These are phyloP conservation scores for Alcedo atthis DNA, from an alignment of 2,797 vertebrate genomes.

Conservation along the genomic window DNA sequence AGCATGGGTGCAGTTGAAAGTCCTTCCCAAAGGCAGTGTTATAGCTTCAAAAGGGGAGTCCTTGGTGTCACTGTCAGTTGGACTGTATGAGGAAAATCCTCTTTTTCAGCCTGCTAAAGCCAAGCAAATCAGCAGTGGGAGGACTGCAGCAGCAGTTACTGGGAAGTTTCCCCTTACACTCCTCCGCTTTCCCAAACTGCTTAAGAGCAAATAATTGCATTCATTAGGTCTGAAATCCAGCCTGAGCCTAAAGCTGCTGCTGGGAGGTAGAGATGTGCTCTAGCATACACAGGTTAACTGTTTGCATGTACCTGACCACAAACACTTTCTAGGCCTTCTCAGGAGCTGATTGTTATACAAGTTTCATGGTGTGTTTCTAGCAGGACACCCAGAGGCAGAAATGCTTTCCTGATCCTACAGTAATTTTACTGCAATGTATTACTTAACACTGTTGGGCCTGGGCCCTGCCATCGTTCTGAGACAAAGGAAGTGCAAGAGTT, in stretches of 20 bases:
- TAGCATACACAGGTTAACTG: not conserved
- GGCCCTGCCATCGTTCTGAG: not conserved
- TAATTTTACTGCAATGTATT: not conserved
- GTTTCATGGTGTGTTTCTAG: not conserved
- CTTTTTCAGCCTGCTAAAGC: not conserved
- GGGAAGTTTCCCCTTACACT: not conserved
- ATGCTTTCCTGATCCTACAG: not conserved
- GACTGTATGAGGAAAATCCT: not conserved
- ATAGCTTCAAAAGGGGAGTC: not conserved
- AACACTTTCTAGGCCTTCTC: not conserved
- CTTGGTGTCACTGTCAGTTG: not conserved
- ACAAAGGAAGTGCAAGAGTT: not conserved
- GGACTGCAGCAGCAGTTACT: not conserved
- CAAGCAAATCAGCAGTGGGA: not conserved
- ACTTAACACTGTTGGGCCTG: not conserved
- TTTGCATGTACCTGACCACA: not conserved
- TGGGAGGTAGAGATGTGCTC: not conserved
- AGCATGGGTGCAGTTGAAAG: not conserved
- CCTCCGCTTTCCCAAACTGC: not conserved
- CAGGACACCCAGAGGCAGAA: not conserved
- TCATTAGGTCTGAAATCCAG: not conserved
- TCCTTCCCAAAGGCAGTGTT: not conserved
- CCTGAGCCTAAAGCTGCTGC: not conserved
- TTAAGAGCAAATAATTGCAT: not conserved
- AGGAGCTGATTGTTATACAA: not conserved